phyloP scores from a whole-genome alignment of 1,140 invertebrate species.

The Drosophila sucinea region DNA sequence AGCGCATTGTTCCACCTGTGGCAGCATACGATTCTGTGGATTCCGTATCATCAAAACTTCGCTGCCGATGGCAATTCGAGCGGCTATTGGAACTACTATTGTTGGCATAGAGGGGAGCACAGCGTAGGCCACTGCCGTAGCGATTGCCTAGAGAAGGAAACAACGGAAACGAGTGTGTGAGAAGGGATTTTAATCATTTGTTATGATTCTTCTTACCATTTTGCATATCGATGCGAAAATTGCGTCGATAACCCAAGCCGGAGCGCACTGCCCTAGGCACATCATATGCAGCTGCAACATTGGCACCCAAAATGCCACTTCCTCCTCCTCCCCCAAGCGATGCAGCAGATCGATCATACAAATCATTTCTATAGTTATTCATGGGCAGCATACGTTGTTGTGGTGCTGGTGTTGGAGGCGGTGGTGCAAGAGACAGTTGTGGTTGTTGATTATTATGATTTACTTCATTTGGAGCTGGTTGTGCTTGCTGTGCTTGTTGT shows the following conservation, averaged over 20 bases:
- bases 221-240: constrained; percentile 81
- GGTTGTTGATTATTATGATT: constrained; percentile 45
- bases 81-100: constrained; percentile 25
- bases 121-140: constrained; percentile 56
- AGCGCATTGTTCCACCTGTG: constrained; percentile 61
- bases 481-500: constrained; percentile 24
- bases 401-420: constrained; percentile 44
- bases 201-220: constrained; percentile 47
- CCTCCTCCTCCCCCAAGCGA: constrained; percentile 13
- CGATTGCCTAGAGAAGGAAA: constrained; percentile 58
- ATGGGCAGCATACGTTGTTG: constrained; percentile 61
- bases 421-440: constrained; percentile 21
- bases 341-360: constrained; percentile 75
- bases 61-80: constrained; percentile 70
- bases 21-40: constrained; percentile 70
- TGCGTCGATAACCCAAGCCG: constrained; percentile 76
- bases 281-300: constrained; percentile 69
- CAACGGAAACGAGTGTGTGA: neutral
- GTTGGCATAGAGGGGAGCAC: constrained; percentile 56
- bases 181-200: neutral
- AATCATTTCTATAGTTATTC: constrained; percentile 78
- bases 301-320: constrained; percentile 25
- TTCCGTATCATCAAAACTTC: constrained; percentile 82
- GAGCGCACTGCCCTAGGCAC: constrained; percentile 79
- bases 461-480: constrained; percentile 48